These are phyloP conservation scores for Spheniscus humboldti DNA, from an alignment of 2,797 vertebrate genomes.

Conservation along the genomic window DNA sequence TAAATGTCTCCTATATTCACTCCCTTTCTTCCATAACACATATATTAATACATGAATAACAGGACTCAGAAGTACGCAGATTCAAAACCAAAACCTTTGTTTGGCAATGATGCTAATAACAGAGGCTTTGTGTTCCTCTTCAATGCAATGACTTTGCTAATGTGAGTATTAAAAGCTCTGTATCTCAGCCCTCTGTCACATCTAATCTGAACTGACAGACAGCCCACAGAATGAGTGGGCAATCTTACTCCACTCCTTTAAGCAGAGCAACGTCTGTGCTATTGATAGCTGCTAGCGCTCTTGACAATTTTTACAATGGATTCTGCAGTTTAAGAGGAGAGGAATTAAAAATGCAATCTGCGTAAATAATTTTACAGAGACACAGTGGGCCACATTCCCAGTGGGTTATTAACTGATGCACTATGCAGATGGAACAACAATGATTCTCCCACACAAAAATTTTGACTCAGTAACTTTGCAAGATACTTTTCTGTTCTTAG, in stretches of 20 bases:
- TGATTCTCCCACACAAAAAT: slow-evolving; percentile 2
- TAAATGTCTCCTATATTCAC: not conserved
- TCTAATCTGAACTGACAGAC: slow-evolving; percentile 52
- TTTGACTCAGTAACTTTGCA: slow-evolving; percentile 9
- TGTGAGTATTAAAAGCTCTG: slow-evolving; percentile 24
- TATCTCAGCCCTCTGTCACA: slow-evolving; percentile 16
- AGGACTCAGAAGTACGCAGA: not conserved
- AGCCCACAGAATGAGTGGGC: slow-evolving; percentile 62
- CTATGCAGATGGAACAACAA: not conserved
- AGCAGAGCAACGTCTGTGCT: slow-evolving; percentile 41
- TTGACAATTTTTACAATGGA: slow-evolving; percentile 25
- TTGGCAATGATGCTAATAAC: not conserved
- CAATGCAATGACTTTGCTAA: not conserved
- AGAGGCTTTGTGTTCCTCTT: slow-evolving; percentile 9
- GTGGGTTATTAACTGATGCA: slow-evolving; percentile 13
- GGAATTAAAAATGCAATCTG: not conserved
- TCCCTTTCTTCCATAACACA: not conserved
- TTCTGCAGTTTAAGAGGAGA: not conserved
- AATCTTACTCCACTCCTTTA: slow-evolving; percentile 35
- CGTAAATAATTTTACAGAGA: slow-evolving; percentile 31
- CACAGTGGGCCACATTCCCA: slow-evolving; percentile 12
- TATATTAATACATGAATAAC: not conserved
- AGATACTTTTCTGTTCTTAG: not conserved
- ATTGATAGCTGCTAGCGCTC: slow-evolving; percentile 45
- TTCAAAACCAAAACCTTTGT: slow-evolving; percentile 18